Conservation (phyloP, 2,888 invertebrate genomes). For the Agrotis exclamationis region DNA sequence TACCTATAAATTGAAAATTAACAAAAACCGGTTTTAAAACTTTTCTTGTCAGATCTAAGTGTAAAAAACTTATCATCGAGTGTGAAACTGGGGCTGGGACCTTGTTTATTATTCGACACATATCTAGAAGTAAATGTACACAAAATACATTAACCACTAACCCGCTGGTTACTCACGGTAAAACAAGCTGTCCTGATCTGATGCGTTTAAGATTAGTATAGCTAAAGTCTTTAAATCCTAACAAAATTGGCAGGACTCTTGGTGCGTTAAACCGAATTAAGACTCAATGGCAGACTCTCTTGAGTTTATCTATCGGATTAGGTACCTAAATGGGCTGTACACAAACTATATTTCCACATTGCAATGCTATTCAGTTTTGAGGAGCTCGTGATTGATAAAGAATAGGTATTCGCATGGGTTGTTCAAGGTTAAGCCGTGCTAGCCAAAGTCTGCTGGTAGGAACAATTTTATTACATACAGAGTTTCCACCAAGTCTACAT, state of each 20-base stretch:
- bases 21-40: no score
- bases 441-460: no score
- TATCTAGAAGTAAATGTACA: neutral
- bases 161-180: neutral
- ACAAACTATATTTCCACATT: constrained; percentile 1
- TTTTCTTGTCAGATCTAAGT: no score
- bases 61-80: neutral
- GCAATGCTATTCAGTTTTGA: neutral
- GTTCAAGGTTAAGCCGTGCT: no score
- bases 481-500: no score
- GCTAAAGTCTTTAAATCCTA: constrained; percentile 6
- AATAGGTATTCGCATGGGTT: no score
- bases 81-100: no score
- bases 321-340: neutral
- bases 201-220: constrained; percentile 4
- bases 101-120: no score
- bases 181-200: neutral
- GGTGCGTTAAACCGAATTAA: constrained; percentile 22
- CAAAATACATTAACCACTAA: neutral
- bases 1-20: no score
- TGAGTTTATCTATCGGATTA: constrained; percentile 3
- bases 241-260: constrained; percentile 11
- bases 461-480: no score
- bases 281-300: neutral
- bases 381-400: no score